These are phyloP conservation scores for Himalopsyche kuldschensis DNA, from an alignment of 2,888 invertebrate species.

Conservation along the genomic window DNA sequence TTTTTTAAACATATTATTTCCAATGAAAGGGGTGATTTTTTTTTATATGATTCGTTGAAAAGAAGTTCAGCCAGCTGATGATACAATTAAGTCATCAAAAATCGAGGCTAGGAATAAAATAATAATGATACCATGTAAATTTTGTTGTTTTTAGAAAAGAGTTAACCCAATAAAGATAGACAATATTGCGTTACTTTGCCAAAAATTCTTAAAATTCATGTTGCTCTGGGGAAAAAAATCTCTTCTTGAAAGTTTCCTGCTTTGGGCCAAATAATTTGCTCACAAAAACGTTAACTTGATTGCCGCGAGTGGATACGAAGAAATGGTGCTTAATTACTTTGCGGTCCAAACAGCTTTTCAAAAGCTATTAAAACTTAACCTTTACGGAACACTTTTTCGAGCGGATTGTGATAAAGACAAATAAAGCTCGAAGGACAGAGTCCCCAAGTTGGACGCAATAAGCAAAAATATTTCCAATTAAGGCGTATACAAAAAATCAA, in stretches of 20 bases:
- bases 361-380: constrained; percentile 19
- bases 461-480: not conserved
- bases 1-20: too few species aligned
- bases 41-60: too few species aligned
- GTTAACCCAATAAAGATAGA: not conserved
- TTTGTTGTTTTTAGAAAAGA: too few species aligned
- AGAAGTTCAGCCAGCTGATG: too few species aligned
- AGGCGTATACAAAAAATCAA: not conserved
- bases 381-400: not conserved
- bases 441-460: not conserved
- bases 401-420: not conserved
- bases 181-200: not conserved
- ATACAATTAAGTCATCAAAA: too few species aligned
- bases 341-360: not conserved
- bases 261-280: not conserved
- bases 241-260: not conserved
- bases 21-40: too few species aligned
- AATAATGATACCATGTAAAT: too few species aligned
- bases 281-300: not conserved
- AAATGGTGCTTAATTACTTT: constrained; percentile 19
- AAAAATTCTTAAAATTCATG: not conserved
- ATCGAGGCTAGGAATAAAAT: too few species aligned
- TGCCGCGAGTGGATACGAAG: constrained; percentile 1
- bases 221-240: not conserved
- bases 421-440: not conserved